phyloP scores from a whole-genome alignment of 2,797 vertebrate species.

The Streptopelia turtur region DNA sequence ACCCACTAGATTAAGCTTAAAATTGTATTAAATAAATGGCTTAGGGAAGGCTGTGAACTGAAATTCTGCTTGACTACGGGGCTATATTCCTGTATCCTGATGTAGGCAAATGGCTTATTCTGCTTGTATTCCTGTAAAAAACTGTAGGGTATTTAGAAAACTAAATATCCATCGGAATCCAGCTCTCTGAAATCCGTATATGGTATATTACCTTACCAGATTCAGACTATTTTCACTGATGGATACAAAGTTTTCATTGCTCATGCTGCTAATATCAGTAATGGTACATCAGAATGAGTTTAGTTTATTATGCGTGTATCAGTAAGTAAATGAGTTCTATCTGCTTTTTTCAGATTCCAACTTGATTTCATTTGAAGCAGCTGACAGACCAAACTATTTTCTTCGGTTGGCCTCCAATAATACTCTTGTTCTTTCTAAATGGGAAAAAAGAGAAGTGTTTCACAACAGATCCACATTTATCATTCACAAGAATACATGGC shows the following conservation, averaged over 20 bases:
- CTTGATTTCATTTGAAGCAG: slow-evolving; percentile 89
- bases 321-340: background rate
- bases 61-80: background rate
- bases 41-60: background rate
- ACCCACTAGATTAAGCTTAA: background rate
- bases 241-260: background rate
- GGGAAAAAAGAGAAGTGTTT: slow-evolving; percentile 83
- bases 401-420: slow-evolving; percentile 79
- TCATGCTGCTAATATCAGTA: background rate
- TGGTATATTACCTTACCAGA: background rate
- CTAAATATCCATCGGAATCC: background rate
- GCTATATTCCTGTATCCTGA: background rate
- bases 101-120: background rate
- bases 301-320: background rate
- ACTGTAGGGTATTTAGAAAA: background rate
- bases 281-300: background rate
- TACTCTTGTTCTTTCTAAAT: slow-evolving; percentile 85
- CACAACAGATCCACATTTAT: slow-evolving; percentile 88
- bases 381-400: slow-evolving; percentile 93
- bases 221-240: background rate
- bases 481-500: slow-evolving; percentile 89
- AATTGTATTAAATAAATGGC: slow-evolving; percentile 13
- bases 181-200: background rate
- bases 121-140: background rate
- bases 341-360: slow-evolving; percentile 82